These are phyloP conservation scores for Dione vanillae DNA, from an alignment of 2,888 invertebrate species.

Conservation along the genomic window DNA sequence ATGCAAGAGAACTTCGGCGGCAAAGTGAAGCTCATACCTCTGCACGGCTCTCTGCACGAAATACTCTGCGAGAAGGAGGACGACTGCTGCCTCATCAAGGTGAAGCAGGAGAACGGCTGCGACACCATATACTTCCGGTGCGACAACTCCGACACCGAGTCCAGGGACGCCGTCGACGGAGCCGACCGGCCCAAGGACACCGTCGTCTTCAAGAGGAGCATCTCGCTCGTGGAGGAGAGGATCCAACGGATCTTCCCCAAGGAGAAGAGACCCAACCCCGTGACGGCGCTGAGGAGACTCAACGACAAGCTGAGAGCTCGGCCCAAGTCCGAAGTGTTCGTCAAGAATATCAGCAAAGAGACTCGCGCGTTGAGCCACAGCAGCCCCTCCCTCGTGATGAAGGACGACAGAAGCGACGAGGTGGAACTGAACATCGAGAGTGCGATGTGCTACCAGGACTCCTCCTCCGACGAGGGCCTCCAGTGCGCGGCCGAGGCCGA, in stretches of 20 bases:
- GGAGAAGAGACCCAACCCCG: slow-evolving; percentile 58
- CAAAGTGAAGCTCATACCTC: slow-evolving; percentile 70
- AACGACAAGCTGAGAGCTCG: slow-evolving; percentile 46
- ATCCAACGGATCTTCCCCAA: slow-evolving; percentile 70
- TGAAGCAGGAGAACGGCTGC: slow-evolving; percentile 77
- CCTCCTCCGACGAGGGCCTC: slow-evolving; percentile 76
- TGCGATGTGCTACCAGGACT: slow-evolving; percentile 74
- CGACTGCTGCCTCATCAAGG: slow-evolving; percentile 79
- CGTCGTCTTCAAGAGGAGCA: slow-evolving; percentile 74
- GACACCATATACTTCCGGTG: slow-evolving; percentile 75
- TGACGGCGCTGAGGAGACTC: slow-evolving; percentile 53
- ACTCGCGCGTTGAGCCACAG: slow-evolving; percentile 67
- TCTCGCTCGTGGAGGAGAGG: slow-evolving; percentile 73
- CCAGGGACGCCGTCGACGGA: slow-evolving; percentile 68
- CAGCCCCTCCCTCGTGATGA: slow-evolving; percentile 64
- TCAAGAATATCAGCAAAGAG: slow-evolving; percentile 57
- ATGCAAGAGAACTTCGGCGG: slow-evolving; percentile 79
- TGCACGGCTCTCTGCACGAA: slow-evolving; percentile 78
- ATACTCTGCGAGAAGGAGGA: slow-evolving; percentile 76
- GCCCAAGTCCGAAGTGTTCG: slow-evolving; percentile 56
- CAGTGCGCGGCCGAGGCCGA: slow-evolving; percentile 66
- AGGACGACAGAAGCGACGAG: slow-evolving; percentile 56
- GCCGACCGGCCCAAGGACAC: slow-evolving; percentile 61
- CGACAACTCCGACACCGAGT: slow-evolving; percentile 73
- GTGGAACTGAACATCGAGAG: slow-evolving; percentile 76